Conservation (phyloP, 2,888 invertebrate genomes). For the Pteria penguin region DNA sequence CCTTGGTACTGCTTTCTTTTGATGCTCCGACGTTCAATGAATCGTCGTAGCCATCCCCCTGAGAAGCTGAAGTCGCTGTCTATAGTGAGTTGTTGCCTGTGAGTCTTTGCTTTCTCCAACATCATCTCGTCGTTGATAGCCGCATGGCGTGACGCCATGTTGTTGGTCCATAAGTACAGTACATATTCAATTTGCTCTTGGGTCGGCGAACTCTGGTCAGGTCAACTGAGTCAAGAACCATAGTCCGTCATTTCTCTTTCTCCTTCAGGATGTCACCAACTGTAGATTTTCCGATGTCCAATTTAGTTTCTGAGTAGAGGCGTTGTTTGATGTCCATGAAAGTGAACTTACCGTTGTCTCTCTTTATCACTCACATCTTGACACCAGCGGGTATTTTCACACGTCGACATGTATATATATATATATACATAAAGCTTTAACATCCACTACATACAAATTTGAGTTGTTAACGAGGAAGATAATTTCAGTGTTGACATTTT, state of each 20-base stretch:
- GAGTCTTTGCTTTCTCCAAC: background rate
- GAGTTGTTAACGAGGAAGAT: no score
- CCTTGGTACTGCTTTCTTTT: constrained; percentile 26
- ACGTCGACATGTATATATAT: background rate
- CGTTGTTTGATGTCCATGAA: background rate
- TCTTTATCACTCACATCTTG: background rate
- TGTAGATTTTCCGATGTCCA: constrained; percentile 13
- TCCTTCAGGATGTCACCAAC: constrained; percentile 22
- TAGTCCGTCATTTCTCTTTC: constrained; percentile 10
- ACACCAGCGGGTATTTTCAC: background rate
- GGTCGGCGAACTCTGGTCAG: background rate
- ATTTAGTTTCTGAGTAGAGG: background rate
- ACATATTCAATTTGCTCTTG: constrained; percentile 31
- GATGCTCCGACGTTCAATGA: constrained; percentile 30
- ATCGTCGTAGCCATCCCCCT: constrained; percentile 9
- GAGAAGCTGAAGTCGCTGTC: background rate
- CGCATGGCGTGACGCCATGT: constrained; percentile 22
- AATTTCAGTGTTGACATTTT: no score
- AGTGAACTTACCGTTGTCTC: background rate
- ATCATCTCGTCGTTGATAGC: constrained; percentile 32
- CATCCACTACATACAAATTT: no score
- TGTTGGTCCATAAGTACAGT: constrained; percentile 19
- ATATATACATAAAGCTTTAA: no score
- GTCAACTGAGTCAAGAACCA: background rate
- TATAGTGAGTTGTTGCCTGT: background rate